Base-by-base conservation (phyloP, 2,113 vertebrate genomes). In the Trogon surrucura region DNA sequence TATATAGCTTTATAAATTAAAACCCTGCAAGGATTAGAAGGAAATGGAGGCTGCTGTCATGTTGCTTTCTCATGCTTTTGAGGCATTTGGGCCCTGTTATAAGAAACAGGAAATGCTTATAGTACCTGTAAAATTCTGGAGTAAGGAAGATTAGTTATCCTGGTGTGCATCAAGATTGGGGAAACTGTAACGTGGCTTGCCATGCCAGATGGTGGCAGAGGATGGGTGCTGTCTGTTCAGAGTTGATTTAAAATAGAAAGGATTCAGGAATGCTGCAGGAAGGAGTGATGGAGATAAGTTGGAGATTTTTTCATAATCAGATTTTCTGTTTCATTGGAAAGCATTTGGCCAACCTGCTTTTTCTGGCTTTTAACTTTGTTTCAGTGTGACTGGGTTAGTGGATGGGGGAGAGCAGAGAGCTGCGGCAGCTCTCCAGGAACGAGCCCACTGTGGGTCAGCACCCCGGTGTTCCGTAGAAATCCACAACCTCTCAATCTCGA, bases 291-390 rank as follows among this genome's bases (percentile, higher is more conserved):
- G 50, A 72, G 58, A 75, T 47, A 47, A 64, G 56, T 25, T 78
- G 69, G 60, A 67, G 56, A 47, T 34, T 54, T 79, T 70, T 80
- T 62, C 1, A 1, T 62, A 47, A 78, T 77, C 54, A 75, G 57
- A 69, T 82, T 72, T 91, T 85, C 54, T 48, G 61, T 67, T 89
- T 50, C 62, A 71, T 61, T 29, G 10, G 79, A 75, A 93, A 69
- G 30, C 66, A 66, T 9, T 45, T 51, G 62, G 34, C 64, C 85
- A 85, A 4, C 4, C 9, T 64, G 16, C 32, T 70, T 94, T 71
- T 70, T 61, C 30, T 89, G 89, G 17, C 27, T 89, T 71, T 71
- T 60, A 67, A 62, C 73, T 67, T 75, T 0, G 9, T 78, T 78
- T 73, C 27, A 50, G 23, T 18, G 7, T 61, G 61, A 18, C 77